These are phyloP conservation scores for Formicarius rufipectus DNA, from an alignment of 2,113 vertebrate genomes.

Conservation along the genomic window DNA sequence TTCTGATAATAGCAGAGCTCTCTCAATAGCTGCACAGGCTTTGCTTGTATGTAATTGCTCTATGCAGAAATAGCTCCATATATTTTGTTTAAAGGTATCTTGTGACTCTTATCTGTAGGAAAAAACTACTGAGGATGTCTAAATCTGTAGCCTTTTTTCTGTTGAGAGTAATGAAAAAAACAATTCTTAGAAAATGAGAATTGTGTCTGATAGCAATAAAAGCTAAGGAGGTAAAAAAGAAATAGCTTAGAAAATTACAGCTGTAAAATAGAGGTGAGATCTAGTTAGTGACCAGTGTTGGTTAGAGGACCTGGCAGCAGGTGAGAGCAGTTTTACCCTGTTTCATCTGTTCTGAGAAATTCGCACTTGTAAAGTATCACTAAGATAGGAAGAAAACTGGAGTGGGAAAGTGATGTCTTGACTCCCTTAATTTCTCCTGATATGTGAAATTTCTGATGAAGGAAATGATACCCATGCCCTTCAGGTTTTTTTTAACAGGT, in stretches of 20 bases:
- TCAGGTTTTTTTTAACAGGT: neutral
- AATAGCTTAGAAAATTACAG: neutral
- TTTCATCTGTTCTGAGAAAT: neutral
- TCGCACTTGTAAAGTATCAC: neutral
- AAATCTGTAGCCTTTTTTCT: neutral
- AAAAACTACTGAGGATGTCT: neutral
- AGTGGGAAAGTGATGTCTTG: neutral
- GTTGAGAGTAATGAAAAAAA: neutral
- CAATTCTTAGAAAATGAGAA: neutral
- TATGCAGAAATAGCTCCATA: neutral
- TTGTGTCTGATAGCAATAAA: constrained; percentile 13
- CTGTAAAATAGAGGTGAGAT: neutral
- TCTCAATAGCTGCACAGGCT: neutral
- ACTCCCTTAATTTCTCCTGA: neutral
- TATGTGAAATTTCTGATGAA: neutral
- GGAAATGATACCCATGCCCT: neutral
- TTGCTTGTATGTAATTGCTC: neutral
- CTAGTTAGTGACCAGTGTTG: neutral
- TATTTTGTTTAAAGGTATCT: neutral
- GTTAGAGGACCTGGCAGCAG: neutral
- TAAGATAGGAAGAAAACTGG: neutral
- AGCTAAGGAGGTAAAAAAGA: neutral
- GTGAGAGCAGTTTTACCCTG: neutral
- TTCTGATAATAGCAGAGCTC: neutral
- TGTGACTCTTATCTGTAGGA: constrained; percentile 5